These are phyloP conservation scores for Habroteleia sp. DNA, from an alignment of 2,888 invertebrate species.

Conservation along the genomic window DNA sequence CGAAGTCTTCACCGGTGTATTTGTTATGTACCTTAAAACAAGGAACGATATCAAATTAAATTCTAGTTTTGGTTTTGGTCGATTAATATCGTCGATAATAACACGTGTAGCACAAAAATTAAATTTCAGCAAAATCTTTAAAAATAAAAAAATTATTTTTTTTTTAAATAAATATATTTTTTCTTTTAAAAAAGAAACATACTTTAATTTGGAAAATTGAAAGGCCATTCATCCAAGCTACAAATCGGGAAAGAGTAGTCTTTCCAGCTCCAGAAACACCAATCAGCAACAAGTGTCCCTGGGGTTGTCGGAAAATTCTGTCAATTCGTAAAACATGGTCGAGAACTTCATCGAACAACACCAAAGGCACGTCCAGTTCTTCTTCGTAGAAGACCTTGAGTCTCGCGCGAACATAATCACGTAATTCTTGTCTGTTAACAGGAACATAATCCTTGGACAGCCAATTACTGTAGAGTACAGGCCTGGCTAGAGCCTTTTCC, in stretches of 20 bases:
- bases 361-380: slow-evolving; percentile 98
- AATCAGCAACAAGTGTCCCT: slow-evolving; percentile 98
- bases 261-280: slow-evolving; percentile 99
- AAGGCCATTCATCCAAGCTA: slow-evolving; percentile 99
- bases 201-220: slow-evolving; percentile 99
- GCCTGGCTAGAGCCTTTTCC: slow-evolving; percentile 93
- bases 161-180: no score
- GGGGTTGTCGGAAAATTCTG: slow-evolving; percentile 99
- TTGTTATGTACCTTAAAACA: slow-evolving; percentile 93
- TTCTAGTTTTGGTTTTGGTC: no score
- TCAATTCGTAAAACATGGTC: slow-evolving; percentile 99
- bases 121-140: no score
- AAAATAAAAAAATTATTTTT: no score
- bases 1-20: slow-evolving; percentile 99
- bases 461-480: slow-evolving; percentile 99
- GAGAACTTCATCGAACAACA: slow-evolving; percentile 99
- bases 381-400: slow-evolving; percentile 99
- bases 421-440: slow-evolving; percentile 95
- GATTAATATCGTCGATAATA: no score
- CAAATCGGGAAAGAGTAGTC: slow-evolving; percentile 98
- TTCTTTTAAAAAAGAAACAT: slow-evolving; percentile 1
- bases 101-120: no score
- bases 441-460: slow-evolving; percentile 98
- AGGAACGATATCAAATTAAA: no score
- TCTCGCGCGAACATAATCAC: slow-evolving; percentile 98